Percentiles rank a stretch among this genome's conserved stretches.
These are phyloP conservation scores for Papilio xuthus DNA, from an alignment of 1,140 invertebrate genomes.

Conservation along the genomic window DNA sequence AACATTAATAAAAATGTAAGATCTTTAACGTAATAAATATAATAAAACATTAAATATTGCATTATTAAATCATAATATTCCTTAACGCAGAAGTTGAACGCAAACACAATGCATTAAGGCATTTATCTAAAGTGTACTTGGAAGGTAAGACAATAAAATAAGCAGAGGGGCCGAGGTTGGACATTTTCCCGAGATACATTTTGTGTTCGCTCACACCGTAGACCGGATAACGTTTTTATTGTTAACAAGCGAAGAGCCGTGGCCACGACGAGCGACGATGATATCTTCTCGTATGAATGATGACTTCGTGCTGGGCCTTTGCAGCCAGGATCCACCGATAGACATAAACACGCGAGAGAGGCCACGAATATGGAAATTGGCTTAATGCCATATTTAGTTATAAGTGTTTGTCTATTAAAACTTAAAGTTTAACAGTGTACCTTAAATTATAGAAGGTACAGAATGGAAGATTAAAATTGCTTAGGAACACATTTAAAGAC, in stretches of 20 bases:
- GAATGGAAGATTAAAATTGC: neutral
- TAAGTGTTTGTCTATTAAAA: constrained; percentile 3
- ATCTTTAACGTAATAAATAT: neutral
- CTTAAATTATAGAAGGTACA: neutral
- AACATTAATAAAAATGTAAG: neutral
- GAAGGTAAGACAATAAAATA: constrained; percentile 60
- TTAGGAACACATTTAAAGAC: neutral
- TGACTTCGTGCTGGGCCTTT: constrained; percentile 78
- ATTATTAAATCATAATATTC: constrained; percentile 32
- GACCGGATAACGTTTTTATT: constrained; percentile 79
- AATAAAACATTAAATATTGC: constrained; percentile 31
- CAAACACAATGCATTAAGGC: constrained; percentile 35
- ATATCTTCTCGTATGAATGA: constrained; percentile 80
- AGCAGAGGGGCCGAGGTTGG: constrained; percentile 44
- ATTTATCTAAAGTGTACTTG: constrained; percentile 38
- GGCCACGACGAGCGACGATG: constrained; percentile 72
- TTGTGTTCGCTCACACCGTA: constrained; percentile 69
- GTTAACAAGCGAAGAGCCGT: constrained; percentile 76
- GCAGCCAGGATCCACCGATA: constrained; percentile 67
- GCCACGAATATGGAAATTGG: constrained; percentile 72
- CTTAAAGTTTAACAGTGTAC: neutral
- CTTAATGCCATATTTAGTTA: constrained; percentile 35
- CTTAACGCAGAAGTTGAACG: constrained; percentile 12
- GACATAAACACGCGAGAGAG: constrained; percentile 66
- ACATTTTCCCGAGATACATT: constrained; percentile 71